phyloP scores from a whole-genome alignment of 2,888 invertebrate species.

The Cetonia aurata region DNA sequence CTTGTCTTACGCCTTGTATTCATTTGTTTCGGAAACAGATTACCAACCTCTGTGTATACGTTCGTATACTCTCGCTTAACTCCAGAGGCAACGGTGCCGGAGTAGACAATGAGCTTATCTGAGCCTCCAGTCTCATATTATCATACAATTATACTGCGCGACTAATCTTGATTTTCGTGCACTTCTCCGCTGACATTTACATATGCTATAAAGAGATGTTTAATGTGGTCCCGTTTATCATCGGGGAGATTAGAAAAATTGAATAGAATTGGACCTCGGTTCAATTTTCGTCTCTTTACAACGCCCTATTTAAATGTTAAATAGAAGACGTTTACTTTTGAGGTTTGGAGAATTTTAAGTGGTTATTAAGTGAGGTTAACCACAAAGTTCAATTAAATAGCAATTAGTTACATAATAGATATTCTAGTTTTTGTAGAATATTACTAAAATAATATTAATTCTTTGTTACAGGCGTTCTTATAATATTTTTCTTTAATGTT shows the following conservation, averaged over 20 bases:
- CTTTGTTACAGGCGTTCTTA: too few species aligned
- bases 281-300: constrained; percentile 9
- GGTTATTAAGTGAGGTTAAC: constrained; percentile 1
- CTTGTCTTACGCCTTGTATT: constrained; percentile 67
- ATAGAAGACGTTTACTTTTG: constrained; percentile 19
- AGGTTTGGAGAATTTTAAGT: not conserved
- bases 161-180: constrained; percentile 54
- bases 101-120: constrained; percentile 58
- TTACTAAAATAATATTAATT: too few species aligned
- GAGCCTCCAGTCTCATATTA: constrained; percentile 53
- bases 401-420: too few species aligned
- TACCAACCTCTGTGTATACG: constrained; percentile 60
- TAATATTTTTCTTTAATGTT: too few species aligned
- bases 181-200: constrained; percentile 53
- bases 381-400: too few species aligned
- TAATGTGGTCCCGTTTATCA: constrained; percentile 44
- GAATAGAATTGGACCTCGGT: constrained; percentile 40
- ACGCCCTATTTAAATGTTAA: constrained; percentile 32
- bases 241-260: constrained; percentile 41
- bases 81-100: constrained; percentile 53
- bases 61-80: too few species aligned
- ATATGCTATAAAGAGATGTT: constrained; percentile 52
- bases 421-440: too few species aligned
- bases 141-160: constrained; percentile 57
- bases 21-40: constrained; percentile 67